Evolutionary conservation across 2,888 invertebrate species (phyloP).

Genomic region (Acanthoscelides obtectus): DNA sequence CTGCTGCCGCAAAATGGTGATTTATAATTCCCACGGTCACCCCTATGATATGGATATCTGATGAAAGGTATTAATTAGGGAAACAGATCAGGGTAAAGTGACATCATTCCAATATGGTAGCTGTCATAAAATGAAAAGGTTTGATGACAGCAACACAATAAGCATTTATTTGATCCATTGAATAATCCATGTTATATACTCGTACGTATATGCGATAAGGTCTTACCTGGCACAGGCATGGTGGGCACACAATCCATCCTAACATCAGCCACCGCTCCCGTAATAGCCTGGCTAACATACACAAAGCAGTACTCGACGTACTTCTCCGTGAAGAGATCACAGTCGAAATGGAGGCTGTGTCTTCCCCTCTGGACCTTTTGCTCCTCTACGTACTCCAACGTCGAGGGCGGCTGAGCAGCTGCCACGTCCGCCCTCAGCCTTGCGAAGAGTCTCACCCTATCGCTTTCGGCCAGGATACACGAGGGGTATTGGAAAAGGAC

Average conservation of each 20-base stretch:
- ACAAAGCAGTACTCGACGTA: constrained; percentile 86
- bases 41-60: too few species aligned
- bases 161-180: too few species aligned
- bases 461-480: constrained; percentile 72
- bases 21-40: too few species aligned
- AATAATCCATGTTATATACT: too few species aligned
- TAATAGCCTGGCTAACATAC: constrained; percentile 80
- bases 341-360: constrained; percentile 73
- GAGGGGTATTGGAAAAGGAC: constrained; percentile 81
- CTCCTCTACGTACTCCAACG: constrained; percentile 61
- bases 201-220: neutral
- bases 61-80: too few species aligned
- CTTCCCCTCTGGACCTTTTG: constrained; percentile 57
- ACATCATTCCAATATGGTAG: too few species aligned
- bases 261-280: constrained; percentile 80
- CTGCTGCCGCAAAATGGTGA: too few species aligned
- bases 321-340: constrained; percentile 76
- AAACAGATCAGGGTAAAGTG: too few species aligned
- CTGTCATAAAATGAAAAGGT: too few species aligned
- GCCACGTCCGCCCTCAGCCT: constrained; percentile 66
- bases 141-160: too few species aligned
- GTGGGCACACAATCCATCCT: constrained; percentile 82
- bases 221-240: constrained; percentile 69
- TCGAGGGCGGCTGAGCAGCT: constrained; percentile 62
- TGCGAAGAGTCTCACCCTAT: constrained; percentile 76